Conservation (phyloP, 2,113 vertebrate species). For the Alexandromys fortis region DNA sequence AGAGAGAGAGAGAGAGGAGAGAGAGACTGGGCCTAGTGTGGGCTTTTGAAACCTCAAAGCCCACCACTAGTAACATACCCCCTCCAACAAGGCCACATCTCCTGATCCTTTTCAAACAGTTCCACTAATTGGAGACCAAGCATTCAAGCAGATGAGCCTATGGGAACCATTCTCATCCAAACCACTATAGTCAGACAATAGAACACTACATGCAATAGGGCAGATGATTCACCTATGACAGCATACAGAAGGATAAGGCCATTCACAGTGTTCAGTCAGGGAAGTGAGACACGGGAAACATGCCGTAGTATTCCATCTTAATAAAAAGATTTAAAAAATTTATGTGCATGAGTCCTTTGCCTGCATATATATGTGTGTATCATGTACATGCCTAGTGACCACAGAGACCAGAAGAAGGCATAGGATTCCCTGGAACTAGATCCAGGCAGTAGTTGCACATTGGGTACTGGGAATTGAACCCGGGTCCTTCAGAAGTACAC, state of each 20-base stretch:
- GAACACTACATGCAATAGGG: background rate
- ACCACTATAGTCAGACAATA: background rate
- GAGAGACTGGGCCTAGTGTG: background rate
- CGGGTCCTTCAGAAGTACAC: background rate
- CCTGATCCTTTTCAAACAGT: background rate
- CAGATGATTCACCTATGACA: background rate
- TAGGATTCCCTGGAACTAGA: background rate
- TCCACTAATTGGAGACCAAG: background rate
- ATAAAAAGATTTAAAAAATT: background rate
- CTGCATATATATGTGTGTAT: background rate
- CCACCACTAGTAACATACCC: background rate
- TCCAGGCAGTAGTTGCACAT: background rate
- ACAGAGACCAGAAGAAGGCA: background rate
- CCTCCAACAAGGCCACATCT: background rate
- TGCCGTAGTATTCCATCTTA: background rate
- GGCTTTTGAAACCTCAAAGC: background rate
- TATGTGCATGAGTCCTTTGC: background rate
- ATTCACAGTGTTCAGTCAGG: background rate
- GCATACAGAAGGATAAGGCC: background rate
- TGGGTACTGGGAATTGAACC: background rate
- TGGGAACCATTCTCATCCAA: background rate
- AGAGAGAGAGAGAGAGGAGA: background rate
- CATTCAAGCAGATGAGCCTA: background rate
- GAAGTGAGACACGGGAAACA: background rate
- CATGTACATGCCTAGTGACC: background rate